These are phyloP conservation scores for Oxytorus armatus DNA, from an alignment of 2,888 invertebrate genomes.

Conservation along the genomic window DNA sequence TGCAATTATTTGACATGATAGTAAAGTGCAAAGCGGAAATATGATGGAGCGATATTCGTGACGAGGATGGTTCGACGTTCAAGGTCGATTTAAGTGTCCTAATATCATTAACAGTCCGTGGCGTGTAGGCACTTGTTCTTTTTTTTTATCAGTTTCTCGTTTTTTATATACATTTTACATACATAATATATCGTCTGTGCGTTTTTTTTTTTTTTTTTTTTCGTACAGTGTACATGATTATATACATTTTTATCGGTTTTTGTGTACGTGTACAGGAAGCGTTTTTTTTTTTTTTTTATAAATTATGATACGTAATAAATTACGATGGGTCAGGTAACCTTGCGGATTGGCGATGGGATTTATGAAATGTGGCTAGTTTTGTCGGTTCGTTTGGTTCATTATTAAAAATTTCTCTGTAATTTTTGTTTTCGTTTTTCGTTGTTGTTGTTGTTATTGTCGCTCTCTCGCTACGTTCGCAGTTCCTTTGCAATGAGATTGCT, in stretches of 20 bases:
- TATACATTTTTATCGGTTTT: slow-evolving; percentile 52
- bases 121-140: slow-evolving; percentile 18
- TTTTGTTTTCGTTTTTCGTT: neutral
- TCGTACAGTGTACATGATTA: slow-evolving; percentile 45
- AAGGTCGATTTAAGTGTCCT: slow-evolving; percentile 58
- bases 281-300: slow-evolving; percentile 47
- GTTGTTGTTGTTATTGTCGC: neutral
- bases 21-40: slow-evolving; percentile 42
- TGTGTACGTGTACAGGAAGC: slow-evolving; percentile 36
- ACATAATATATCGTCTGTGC: slow-evolving; percentile 48
- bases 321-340: slow-evolving; percentile 5
- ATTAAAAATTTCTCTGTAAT: neutral
- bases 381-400: neutral
- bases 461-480: slow-evolving; percentile 59
- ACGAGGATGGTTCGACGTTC: slow-evolving; percentile 62
- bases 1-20: slow-evolving; percentile 38
- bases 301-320: slow-evolving; percentile 32
- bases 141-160: slow-evolving; percentile 7
- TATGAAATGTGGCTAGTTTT: neutral
- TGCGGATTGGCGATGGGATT: slow-evolving; percentile 30
- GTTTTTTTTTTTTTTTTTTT: slow-evolving; percentile 17
- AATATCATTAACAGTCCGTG: slow-evolving; percentile 46
- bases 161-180: slow-evolving; percentile 32
- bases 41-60: slow-evolving; percentile 43
- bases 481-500: slow-evolving; percentile 78